A percentile compares a stretch with the other conserved stretches of the same genome.
These are phyloP conservation scores for Pogonomyrmex barbatus DNA, from an alignment of 1,140 invertebrate genomes.

Conservation along the genomic window DNA sequence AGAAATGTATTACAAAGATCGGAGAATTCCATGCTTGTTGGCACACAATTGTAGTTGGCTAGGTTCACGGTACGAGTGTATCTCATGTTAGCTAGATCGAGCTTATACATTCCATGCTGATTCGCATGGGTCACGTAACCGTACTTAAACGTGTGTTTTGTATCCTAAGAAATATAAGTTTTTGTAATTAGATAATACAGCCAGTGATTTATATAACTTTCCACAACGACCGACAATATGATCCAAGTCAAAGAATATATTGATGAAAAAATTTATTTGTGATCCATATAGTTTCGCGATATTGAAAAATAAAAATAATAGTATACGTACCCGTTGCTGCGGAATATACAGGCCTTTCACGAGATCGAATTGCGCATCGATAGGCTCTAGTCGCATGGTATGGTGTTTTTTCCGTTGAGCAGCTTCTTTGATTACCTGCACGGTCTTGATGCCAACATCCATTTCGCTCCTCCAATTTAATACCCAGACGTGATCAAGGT, in stretches of 20 bases:
- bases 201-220: background rate
- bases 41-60: constrained; percentile 92
- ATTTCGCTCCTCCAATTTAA: constrained; percentile 89
- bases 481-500: constrained; percentile 93
- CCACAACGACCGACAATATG: background rate
- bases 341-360: constrained; percentile 91
- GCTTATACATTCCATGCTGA: constrained; percentile 91
- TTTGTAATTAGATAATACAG: constrained; percentile 17
- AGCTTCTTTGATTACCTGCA: constrained; percentile 92
- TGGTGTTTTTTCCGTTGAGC: constrained; percentile 92
- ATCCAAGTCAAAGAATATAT: background rate
- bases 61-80: constrained; percentile 92
- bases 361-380: constrained; percentile 93
- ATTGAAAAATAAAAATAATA: constrained; percentile 13
- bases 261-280: background rate
- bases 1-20: constrained; percentile 88
- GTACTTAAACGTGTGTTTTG: constrained; percentile 89
- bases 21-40: constrained; percentile 90
- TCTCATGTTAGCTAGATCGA: constrained; percentile 91
- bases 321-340: constrained; percentile 84
- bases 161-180: constrained; percentile 75
- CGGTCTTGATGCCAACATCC: constrained; percentile 90
- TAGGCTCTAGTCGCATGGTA: constrained; percentile 92
- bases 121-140: constrained; percentile 93
- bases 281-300: background rate